Conservation (phyloP, 1,140 invertebrate species). For the Drosophila arawakana region DNA sequence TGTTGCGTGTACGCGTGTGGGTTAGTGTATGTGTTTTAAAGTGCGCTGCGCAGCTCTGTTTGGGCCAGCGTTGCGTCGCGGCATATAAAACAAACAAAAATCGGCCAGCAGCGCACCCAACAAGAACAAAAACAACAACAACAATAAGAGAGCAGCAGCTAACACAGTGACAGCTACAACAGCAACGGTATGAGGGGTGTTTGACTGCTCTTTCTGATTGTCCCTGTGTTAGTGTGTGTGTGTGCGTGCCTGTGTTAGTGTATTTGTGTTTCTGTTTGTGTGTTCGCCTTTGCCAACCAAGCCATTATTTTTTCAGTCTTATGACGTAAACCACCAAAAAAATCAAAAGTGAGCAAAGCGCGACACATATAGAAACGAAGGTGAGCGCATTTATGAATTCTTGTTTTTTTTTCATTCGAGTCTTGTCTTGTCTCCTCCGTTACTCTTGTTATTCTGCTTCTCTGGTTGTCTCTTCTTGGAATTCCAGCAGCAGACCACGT, state of each 20-base stretch:
- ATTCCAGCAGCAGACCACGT: conserved; percentile 40
- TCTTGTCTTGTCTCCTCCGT: conserved; percentile 33
- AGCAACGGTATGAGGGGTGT: conserved; percentile 41
- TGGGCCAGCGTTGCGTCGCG: conserved; percentile 37
- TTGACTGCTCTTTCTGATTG: conserved; percentile 62
- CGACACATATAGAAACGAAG: conserved; percentile 67
- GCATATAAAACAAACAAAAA: conserved; percentile 56
- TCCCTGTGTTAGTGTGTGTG: conserved; percentile 5
- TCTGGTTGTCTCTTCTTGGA: conserved; percentile 33
- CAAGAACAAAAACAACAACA: conserved; percentile 25
- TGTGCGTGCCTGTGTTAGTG: conserved; percentile 1
- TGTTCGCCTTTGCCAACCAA: conserved; percentile 62
- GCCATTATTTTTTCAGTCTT: conserved; percentile 79
- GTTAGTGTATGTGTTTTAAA: conserved; percentile 30
- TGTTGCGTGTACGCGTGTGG: neutral
- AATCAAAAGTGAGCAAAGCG: conserved; percentile 80
- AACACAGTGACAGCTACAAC: conserved; percentile 18
- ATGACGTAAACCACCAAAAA: conserved; percentile 77
- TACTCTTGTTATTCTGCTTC: conserved; percentile 18
- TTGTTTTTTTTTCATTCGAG: conserved; percentile 33
- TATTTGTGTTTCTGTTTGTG: conserved; percentile 26
- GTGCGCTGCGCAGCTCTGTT: conserved; percentile 49
- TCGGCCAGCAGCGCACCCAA: conserved; percentile 38
- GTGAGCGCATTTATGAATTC: conserved; percentile 72
- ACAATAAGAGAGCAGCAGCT: neutral